Evolutionary conservation across 2,113 vertebrate species (phyloP), one percentile per base, ranked within the genome.

Genomic region (Gadus macrocephalus): DNA sequence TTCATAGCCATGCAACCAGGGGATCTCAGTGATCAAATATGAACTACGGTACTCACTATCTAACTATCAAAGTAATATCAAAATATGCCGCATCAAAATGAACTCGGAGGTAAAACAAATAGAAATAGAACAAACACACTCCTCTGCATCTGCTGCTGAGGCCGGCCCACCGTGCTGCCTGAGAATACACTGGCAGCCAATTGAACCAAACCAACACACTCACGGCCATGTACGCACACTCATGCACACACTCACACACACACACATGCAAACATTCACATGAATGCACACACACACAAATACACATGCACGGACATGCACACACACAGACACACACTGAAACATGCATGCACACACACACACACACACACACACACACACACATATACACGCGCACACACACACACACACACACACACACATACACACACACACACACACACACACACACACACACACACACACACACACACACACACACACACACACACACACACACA

Each of bases 161-260:
- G 11, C 38, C 11, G 38, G 38, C 38, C 38, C 38, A 42, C 8
- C 42, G 0, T 49, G 68, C 68, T 56, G 72, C 72, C 76, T 68
- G 79, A 80, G 72, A 27, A 58, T 31, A 58, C 66, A 64, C 25
- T 2, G 42, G 42, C 70, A 74, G 78, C 73, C 81, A 78, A 62
- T 31, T 12, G 38, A 80, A 62, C 3, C 16, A 67, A 35, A 35
- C 31, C 8, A 25, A 16, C 63, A 49, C 31, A n/a, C 38, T 20
- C 60, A 66, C n/a, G 25, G 28, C 22, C 64, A 28, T 22, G 53
- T 38, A 58, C 62, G 25, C 25, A 42, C 38, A 42, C 38, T 8
- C 38, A 42, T 4, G 4, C 56, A 42, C 27, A 58, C 67, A 42
- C 20, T 59, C 56, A 31, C 73, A 62, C 75, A 69, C 62, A 69